Evolutionary conservation across 2,797 vertebrate species (phyloP), one percentile per base, ranked within the genome.

Genomic region (Anguilla megastoma): DNA sequence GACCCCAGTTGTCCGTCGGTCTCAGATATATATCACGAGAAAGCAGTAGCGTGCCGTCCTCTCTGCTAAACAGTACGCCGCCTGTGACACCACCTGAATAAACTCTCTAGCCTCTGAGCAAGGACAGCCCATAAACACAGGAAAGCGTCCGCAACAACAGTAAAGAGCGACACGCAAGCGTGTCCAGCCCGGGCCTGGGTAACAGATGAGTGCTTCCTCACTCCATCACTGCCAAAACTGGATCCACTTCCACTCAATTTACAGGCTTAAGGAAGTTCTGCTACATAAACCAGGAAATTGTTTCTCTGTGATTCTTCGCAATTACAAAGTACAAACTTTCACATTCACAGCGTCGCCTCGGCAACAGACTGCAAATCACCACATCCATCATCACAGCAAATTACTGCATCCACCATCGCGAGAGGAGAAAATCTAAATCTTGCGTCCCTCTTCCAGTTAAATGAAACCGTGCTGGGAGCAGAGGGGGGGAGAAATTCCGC

Each of bases 51-150:
- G 12, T 8, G 16, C 21, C 12, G 69, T 10, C 33, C 45, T 18
- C 41, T 86, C 33, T 8, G 52, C 36, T 16, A 54, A 21, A 63
- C 52, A 60, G 66, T 45, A 6, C 66, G 1, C n/a, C 14, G 56
- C 36, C 66, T 10, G 2, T 52, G 58, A 85, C 74, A 36, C 30
- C 87, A 88, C 83, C 87, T 85, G 87, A 84, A 84, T 84, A 87
- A 87, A 83, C 87, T 50, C 3, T 2, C 14, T 41, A 3, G 18
- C 6, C 79, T 84, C 80, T 45, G 66, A 45, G 87, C 30, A n/a
- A 5, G 79, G 16, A 48, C 45, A 16, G 80, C 18, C 21, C 58
- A 69, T 87, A 87, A 84, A 87, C 66, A 87, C 74, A 58, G 86
- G 86, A 83, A 87, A 63, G 36, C 52, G 21, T 30, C 52, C 41